A percentile compares a stretch with the other conserved stretches of the same genome.
These are phyloP conservation scores for Eumeta japonica DNA, from an alignment of 1,140 invertebrate species.

Conservation along the genomic window DNA sequence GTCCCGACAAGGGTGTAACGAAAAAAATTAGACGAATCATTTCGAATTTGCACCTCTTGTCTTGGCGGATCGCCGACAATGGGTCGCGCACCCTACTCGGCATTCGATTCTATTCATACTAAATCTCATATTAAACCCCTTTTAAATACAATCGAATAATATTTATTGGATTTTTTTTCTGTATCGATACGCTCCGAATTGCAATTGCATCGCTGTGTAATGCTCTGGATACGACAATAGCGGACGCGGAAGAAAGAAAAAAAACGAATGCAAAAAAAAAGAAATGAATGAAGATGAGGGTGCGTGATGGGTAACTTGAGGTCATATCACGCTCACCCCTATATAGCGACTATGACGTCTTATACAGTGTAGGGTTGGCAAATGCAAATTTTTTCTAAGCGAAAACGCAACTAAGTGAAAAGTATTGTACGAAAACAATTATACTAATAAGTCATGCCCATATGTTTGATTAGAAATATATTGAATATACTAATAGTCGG, in stretches of 20 bases:
- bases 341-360: no score
- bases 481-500: no score
- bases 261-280: conserved; percentile 19
- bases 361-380: no score
- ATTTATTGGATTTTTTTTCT: conserved; percentile 53
- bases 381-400: no score
- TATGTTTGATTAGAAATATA: no score
- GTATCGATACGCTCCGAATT: conserved; percentile 10
- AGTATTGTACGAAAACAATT: no score
- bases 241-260: conserved; percentile 19
- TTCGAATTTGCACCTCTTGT: conserved; percentile 21
- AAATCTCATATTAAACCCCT: conserved; percentile 46
- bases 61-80: no score
- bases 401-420: no score
- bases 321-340: conserved; percentile 51
- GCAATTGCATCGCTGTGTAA: conserved; percentile 24
- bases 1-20: no score
- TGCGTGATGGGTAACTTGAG: conserved; percentile 46
- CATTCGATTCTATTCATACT: no score
- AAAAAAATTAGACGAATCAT: no score
- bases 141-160: conserved; percentile 52
- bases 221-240: conserved; percentile 39
- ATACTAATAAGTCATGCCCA: no score
- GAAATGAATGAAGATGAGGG: conserved; percentile 24
- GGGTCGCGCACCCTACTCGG: conserved; percentile 29